Evolutionary conservation across 1,140 invertebrate species (phyloP).

Genomic region (Holotrichia oblita): DNA sequence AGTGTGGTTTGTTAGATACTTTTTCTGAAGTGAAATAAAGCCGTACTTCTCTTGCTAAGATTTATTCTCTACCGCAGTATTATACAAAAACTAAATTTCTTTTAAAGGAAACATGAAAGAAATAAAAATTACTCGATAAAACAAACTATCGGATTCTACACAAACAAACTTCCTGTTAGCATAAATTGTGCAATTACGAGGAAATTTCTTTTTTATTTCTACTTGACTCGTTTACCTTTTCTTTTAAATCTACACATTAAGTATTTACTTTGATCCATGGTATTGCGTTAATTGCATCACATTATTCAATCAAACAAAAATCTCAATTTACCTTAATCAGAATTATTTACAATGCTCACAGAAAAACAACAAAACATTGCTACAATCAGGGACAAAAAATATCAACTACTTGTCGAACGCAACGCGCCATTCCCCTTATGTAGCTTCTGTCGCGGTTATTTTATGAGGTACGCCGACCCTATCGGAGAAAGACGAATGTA

Average conservation of each 20-base stretch:
- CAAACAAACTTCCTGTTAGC: background rate
- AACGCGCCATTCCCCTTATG: background rate
- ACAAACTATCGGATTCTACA: background rate
- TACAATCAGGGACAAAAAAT: background rate
- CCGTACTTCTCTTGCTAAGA: no score
- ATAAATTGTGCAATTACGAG: background rate
- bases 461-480: background rate
- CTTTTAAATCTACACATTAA: background rate
- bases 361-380: background rate
- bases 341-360: background rate
- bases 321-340: slow-evolving; percentile 13
- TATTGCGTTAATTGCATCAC: slow-evolving; percentile 6
- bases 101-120: no score
- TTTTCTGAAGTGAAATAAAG: no score
- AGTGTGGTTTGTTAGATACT: no score
- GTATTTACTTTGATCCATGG: background rate
- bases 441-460: background rate
- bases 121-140: no score
- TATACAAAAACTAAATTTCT: no score
- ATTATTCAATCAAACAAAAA: background rate
- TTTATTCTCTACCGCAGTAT: no score
- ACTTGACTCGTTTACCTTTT: background rate
- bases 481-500: background rate
- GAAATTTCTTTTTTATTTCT: background rate
- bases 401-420: background rate